Percentiles rank a stretch among this genome's conserved stretches.
Conservation (phyloP, 2,113 vertebrate species). For the Mirounga angustirostris region DNA sequence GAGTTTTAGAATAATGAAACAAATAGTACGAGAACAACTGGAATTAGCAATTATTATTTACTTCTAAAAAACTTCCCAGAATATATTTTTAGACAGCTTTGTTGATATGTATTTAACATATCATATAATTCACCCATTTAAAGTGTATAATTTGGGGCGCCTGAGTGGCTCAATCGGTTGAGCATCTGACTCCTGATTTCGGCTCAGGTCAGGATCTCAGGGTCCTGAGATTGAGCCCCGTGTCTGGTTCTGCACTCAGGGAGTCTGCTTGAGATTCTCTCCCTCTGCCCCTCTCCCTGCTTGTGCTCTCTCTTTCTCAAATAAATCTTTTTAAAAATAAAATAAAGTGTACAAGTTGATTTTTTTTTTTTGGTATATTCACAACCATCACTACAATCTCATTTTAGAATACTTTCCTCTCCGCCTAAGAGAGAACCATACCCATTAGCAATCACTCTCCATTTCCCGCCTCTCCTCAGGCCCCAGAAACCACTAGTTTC, state of each 20-base stretch:
- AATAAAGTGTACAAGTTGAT: not conserved
- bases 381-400: not conserved
- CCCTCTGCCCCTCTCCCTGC: not conserved
- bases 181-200: not conserved
- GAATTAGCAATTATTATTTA: not conserved
- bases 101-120: not conserved
- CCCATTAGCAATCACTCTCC: not conserved
- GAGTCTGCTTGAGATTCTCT: not conserved
- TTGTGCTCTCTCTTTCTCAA: not conserved
- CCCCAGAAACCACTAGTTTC: not conserved
- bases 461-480: not conserved
- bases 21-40: not conserved
- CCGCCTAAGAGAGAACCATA: not conserved
- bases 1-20: conserved; percentile 28
- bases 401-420: not conserved
- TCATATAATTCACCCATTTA: not conserved
- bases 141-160: not conserved
- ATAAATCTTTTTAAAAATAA: not conserved
- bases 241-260: not conserved
- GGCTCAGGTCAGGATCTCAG: not conserved
- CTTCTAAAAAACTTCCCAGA: not conserved
- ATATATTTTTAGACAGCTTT: not conserved
- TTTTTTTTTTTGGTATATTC: not conserved
- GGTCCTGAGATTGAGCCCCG: not conserved
- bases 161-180: not conserved